Evolutionary conservation across 2,113 vertebrate genomes (phyloP).

Genomic region (Pardalotus punctatus): DNA sequence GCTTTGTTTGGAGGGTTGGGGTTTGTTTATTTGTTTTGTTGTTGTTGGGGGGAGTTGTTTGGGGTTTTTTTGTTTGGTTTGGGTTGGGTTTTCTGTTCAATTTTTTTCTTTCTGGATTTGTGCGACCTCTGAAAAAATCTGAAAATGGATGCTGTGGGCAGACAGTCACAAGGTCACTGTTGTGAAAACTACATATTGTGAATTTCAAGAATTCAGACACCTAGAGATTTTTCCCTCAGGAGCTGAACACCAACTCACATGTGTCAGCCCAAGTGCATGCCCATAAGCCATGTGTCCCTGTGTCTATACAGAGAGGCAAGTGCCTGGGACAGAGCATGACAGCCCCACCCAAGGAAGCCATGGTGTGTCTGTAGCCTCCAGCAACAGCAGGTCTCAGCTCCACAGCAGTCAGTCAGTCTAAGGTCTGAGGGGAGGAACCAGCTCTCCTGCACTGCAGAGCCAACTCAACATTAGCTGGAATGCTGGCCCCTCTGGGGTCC

Average conservation of each 20-base stretch:
- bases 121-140: background rate
- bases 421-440: background rate
- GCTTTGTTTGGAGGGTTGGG: background rate
- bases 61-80: background rate
- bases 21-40: accelerated
- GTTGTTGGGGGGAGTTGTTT: too few relatives aligned
- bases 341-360: background rate
- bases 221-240: background rate
- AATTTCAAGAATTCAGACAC: background rate
- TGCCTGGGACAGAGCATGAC: background rate
- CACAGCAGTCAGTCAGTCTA: background rate
- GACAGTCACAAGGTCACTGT: background rate
- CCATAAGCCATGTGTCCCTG: background rate
- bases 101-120: background rate
- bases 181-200: background rate
- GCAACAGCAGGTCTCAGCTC: background rate
- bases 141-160: background rate
- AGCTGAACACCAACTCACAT: accelerated
- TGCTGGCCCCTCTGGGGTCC: background rate
- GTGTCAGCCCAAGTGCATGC: background rate
- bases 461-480: background rate
- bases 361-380: background rate
- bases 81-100: background rate
- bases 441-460: background rate
- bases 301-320: background rate